phyloP scores from a whole-genome alignment of 64 coral and sea anemone species.

The Exaiptasia diaphana region DNA sequence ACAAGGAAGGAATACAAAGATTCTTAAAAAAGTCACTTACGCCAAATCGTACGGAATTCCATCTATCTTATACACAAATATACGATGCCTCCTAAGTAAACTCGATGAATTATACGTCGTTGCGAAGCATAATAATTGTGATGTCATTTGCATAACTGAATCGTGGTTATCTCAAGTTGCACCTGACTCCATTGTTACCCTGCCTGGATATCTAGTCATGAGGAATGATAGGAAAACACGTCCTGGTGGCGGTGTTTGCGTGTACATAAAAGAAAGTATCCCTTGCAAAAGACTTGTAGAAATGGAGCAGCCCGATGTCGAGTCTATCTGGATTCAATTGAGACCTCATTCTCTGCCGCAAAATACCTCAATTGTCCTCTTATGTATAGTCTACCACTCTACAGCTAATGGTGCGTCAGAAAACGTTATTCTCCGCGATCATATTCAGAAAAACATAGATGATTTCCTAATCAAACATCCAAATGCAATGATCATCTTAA shows the following conservation, averaged over 20 bases:
- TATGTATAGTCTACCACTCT: constrained; percentile 48
- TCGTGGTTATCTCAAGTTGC: constrained; percentile 5
- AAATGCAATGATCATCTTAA: constrained; percentile 18
- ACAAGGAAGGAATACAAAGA: neutral
- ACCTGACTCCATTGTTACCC: constrained; percentile 5
- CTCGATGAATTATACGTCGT: constrained; percentile 33
- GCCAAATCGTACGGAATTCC: constrained; percentile 48
- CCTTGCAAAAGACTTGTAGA: constrained; percentile 44
- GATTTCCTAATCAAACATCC: constrained; percentile 6
- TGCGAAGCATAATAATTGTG: constrained; percentile 15
- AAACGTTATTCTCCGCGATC: constrained; percentile 44
- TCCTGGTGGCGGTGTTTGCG: constrained; percentile 37
- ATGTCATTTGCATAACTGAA: constrained; percentile 36
- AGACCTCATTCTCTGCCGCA: constrained; percentile 33
- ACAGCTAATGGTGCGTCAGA: constrained; percentile 13
- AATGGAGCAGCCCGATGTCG: constrained; percentile 21
- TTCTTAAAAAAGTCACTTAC: constrained; percentile 34
- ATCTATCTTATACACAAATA: constrained; percentile 46
- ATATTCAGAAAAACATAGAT: constrained; percentile 48
- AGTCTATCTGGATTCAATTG: constrained; percentile 59
- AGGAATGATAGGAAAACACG: constrained; percentile 22
- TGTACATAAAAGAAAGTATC: constrained; percentile 35
- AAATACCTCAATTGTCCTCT: constrained; percentile 32
- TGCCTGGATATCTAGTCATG: constrained; percentile 3
- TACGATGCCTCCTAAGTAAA: constrained; percentile 23